These are phyloP conservation scores for Sphaerophoria rueppellii DNA, from an alignment of 2,888 invertebrate species.

Conservation along the genomic window DNA sequence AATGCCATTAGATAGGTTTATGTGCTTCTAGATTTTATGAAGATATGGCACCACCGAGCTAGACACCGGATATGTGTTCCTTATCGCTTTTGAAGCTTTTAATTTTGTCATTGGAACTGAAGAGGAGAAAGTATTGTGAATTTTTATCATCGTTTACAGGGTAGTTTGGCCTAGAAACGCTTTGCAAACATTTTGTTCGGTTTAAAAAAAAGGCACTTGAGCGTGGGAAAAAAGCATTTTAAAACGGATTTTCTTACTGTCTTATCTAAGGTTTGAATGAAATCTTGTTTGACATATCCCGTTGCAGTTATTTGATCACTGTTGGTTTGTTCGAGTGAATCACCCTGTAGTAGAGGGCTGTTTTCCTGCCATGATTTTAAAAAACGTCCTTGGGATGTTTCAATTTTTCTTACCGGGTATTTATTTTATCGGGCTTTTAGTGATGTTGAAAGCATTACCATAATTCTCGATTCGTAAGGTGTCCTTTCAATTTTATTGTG, in stretches of 20 bases:
- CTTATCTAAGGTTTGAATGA: too few relatives aligned
- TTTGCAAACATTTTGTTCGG: neutral
- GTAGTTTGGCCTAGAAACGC: neutral
- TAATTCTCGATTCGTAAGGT: neutral
- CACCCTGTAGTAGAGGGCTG: neutral
- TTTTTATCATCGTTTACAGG: constrained; percentile 16
- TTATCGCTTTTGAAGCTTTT: constrained; percentile 14
- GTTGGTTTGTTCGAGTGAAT: neutral
- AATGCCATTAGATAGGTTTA: constrained; percentile 64
- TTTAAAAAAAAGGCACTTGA: too few relatives aligned
- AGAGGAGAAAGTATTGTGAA: constrained; percentile 29
- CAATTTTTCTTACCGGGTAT: constrained; percentile 33
- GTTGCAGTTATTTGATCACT: too few relatives aligned
- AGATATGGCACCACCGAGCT: neutral
- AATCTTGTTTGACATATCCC: too few relatives aligned
- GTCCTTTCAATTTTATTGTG: neutral
- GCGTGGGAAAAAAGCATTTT: too few relatives aligned
- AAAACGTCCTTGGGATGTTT: constrained; percentile 46
- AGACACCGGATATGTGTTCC: neutral
- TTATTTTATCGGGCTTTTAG: constrained; percentile 54
- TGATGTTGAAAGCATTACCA: constrained; percentile 46
- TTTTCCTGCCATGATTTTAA: neutral
- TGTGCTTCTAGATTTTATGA: constrained; percentile 24
- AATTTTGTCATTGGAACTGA: constrained; percentile 1
- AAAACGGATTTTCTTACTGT: too few relatives aligned